Percentiles rank a stretch among this genome's conserved stretches.
These are phyloP conservation scores for Drosophila glabriapex DNA, from an alignment of 2,888 invertebrate genomes.

Conservation along the genomic window DNA sequence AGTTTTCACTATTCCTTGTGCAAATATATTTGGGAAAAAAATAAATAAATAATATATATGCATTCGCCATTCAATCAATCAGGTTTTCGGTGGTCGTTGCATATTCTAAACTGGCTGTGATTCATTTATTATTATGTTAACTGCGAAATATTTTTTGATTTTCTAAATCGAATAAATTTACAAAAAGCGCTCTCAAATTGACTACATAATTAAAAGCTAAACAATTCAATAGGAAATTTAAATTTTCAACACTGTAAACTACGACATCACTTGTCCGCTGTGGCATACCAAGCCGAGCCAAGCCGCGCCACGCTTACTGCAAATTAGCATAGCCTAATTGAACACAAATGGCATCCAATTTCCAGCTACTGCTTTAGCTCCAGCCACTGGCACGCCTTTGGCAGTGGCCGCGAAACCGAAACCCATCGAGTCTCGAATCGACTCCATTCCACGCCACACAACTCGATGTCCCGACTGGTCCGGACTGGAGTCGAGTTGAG, in stretches of 20 bases:
- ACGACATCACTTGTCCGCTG: conserved; percentile 4
- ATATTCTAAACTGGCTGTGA: conserved; percentile 33
- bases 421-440: conserved; percentile 49
- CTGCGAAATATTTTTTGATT: conserved; percentile 56
- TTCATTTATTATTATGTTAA: conserved; percentile 66
- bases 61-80: conserved; percentile 63
- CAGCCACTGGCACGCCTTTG: conserved; percentile 44
- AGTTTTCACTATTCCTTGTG: conserved; percentile 29
- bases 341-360: conserved; percentile 82
- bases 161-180: conserved; percentile 48
- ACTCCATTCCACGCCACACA: conserved; percentile 22
- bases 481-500: not conserved
- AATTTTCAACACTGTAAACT: conserved; percentile 22
- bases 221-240: conserved; percentile 26
- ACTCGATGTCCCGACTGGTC: conserved; percentile 3
- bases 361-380: conserved; percentile 43
- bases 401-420: conserved; percentile 67
- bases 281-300: conserved; percentile 11
- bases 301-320: conserved; percentile 47
- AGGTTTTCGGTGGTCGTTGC: conserved; percentile 43
- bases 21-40: conserved; percentile 28
- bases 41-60: conserved; percentile 21
- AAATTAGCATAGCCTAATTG: conserved; percentile 81
- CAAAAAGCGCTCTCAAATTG: conserved; percentile 7
- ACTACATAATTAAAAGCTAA: conserved; percentile 1